Evolutionary conservation across 2,113 vertebrate species (phyloP), one percentile per base, ranked within the genome.

Genomic region (Ameiurus melas): DNA sequence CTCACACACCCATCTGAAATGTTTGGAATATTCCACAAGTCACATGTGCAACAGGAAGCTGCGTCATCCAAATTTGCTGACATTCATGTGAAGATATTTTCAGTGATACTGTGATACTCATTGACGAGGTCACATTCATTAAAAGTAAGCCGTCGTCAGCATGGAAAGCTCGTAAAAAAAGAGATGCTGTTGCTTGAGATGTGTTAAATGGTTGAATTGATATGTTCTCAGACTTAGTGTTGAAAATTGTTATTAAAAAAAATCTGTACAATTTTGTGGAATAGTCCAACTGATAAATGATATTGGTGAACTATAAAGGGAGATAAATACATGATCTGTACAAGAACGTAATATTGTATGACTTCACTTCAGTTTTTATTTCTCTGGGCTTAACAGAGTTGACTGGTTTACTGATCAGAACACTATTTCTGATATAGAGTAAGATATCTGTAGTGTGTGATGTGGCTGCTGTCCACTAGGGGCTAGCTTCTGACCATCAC

Each of bases 401-500:
- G 25, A 13, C 4, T 53, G 13, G 0, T 43, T 75, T 77, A 47
- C 22, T 25, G 43, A 39, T 20, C 19, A 22, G 3, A 73, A 4
- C 70, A 73, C 17, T 25, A 27, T 13, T 64, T 43, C 9, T 51
- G n/a, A 14, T 57, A 9, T 4, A 17, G 20, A 16, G 20, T 7
- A 33, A 27, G 9, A 5, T 39, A 17, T 17, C 83, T 27, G 33
- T 19, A 25, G 75, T 22, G 12, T 86, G 86, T 82, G 77, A 82
- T 87, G 53, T 87, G 22, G 1, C 47, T 57, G 47, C 13, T 87
- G 86, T 87, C 86, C 86, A 87, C 86, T 87, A 87, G 86, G 62
- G 86, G 86, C n/a, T 81, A 81, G 85, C 86, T 81, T 81, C 86
- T 87, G 86, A 81, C 86, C 86, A 58, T 87, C 51, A 43, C 30